A percentile compares a stretch with the other conserved stretches of the same genome.
Evolutionary conservation across 2,888 invertebrate genomes (phyloP).

Genomic region (Glaucopsyche alexis): DNA sequence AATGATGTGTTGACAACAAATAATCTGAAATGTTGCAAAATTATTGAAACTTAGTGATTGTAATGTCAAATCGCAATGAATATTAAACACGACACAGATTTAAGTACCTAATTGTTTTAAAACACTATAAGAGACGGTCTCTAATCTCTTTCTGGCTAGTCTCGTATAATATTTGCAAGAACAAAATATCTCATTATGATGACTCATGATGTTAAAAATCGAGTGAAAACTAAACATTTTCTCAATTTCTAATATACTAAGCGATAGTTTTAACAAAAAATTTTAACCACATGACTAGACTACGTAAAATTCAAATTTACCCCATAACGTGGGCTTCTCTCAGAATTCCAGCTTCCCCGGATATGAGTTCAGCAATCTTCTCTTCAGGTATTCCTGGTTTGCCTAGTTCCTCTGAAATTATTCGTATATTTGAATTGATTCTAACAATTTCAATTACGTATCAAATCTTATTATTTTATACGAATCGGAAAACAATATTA

Average conservation of each 20-base stretch:
- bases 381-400: constrained; percentile 80
- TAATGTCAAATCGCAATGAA: background rate
- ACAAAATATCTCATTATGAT: background rate
- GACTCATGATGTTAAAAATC: background rate
- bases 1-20: background rate
- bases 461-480: background rate
- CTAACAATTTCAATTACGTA: background rate
- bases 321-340: constrained; percentile 85
- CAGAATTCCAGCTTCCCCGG: constrained; percentile 84
- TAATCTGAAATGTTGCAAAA: constrained; percentile 16
- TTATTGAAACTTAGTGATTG: constrained; percentile 23
- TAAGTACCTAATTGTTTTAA: background rate
- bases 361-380: constrained; percentile 83
- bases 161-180: background rate
- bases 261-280: background rate
- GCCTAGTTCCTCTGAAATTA: constrained; percentile 57
- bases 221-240: background rate
- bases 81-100: background rate
- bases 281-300: too few species aligned
- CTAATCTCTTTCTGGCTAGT: background rate
- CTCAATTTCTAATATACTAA: background rate
- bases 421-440: background rate
- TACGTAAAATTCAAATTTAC: constrained; percentile 54
- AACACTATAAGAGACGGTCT: background rate
- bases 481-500: background rate